phyloP scores from a whole-genome alignment of 92 coral and sea anemone species.

The Zoanthus solanderi region DNA sequence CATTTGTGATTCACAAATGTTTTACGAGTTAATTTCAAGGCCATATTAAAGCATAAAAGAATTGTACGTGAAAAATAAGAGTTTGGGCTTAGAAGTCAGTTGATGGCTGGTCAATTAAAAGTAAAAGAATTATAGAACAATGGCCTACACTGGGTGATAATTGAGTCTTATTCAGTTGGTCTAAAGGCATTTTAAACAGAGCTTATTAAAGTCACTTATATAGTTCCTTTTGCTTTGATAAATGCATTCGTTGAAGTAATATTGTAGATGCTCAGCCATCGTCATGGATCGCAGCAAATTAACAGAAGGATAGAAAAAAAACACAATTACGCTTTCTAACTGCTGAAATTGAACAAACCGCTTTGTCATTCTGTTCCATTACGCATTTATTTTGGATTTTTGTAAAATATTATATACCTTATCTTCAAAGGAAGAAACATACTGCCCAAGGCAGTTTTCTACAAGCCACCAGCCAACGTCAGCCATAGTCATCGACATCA shows the following conservation, averaged over 20 bases:
- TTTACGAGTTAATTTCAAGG: not conserved
- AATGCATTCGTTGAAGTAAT: not conserved
- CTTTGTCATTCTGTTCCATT: conserved; percentile 1
- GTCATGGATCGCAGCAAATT: conserved; percentile 3
- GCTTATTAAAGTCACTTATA: conserved; percentile 1
- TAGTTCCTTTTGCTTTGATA: not conserved
- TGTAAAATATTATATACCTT: not conserved
- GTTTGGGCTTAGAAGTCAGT: not conserved
- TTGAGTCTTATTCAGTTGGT: too few species aligned
- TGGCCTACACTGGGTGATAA: too few species aligned
- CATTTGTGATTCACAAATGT: not conserved
- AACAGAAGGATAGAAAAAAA: not conserved
- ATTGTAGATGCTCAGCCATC: not conserved
- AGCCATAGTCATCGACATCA: not conserved
- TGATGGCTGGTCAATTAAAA: not conserved
- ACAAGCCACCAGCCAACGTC: not conserved
- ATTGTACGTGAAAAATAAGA: not conserved
- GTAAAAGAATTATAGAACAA: too few species aligned
- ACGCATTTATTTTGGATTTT: conserved; percentile 1
- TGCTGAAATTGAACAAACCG: not conserved
- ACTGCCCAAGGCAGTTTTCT: conserved; percentile 4
- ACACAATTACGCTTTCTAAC: not conserved
- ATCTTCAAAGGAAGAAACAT: conserved; percentile 10
- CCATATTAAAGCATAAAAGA: not conserved
- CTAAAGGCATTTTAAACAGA: not conserved